A percentile compares a stretch with the other conserved stretches of the same genome.
phyloP scores from a whole-genome alignment of 2,113 vertebrate genomes.

The Sander lucioperca region DNA sequence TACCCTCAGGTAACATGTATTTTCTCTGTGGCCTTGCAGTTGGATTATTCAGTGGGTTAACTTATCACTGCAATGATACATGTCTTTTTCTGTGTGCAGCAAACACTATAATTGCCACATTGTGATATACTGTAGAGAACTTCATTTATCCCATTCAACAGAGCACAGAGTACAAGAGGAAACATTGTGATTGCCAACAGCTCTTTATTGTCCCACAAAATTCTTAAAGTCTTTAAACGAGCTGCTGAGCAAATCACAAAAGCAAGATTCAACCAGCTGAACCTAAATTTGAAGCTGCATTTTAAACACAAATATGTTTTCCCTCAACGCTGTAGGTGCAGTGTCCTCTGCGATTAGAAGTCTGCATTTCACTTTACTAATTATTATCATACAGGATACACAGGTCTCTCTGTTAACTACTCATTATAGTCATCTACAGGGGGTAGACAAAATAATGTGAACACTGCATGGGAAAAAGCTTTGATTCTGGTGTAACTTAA shows the following conservation, averaged over 20 bases:
- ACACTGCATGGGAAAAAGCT: no score
- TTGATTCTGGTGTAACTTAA: no score
- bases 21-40: constrained; percentile 1
- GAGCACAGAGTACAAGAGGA: constrained; percentile 43
- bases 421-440: no score
- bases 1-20: background rate
- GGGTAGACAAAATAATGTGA: no score
- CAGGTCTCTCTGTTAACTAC: no score
- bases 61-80: background rate
- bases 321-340: background rate
- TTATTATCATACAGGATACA: no score
- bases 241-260: constrained; percentile 37
- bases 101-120: constrained; percentile 52
- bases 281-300: background rate
- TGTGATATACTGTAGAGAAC: constrained; percentile 41
- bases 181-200: constrained; percentile 39
- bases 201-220: constrained; percentile 50
- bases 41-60: constrained; percentile 5
- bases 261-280: constrained; percentile 18
- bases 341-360: no score
- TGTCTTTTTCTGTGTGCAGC: constrained; percentile 20
- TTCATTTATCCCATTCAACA: constrained; percentile 48
- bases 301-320: background rate
- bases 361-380: no score
- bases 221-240: constrained; percentile 21